These are phyloP conservation scores for Drosophila novamexicana DNA, from an alignment of 1,140 invertebrate species.

Conservation along the genomic window DNA sequence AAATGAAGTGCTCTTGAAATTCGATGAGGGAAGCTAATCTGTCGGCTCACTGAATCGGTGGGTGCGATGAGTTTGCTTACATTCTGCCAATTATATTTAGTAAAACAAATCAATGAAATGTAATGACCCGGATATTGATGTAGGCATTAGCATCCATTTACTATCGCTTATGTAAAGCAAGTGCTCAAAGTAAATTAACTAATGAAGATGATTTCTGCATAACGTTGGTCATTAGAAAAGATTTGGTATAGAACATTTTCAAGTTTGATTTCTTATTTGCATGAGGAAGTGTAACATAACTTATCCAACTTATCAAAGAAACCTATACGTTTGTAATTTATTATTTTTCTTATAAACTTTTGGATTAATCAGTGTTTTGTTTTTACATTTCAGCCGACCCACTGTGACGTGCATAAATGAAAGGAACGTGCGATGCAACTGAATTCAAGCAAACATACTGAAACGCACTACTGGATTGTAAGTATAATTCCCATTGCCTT, in stretches of 20 bases:
- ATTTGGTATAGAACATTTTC: background rate
- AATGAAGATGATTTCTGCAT: background rate
- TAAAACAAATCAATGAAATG: slow-evolving; percentile 71
- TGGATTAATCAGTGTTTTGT: slow-evolving; percentile 20
- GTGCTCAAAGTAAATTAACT: background rate
- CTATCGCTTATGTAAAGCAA: background rate
- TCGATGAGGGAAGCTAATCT: slow-evolving; percentile 70
- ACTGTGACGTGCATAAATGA: slow-evolving; percentile 80
- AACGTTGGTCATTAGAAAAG: too few species aligned
- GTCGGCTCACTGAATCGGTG: slow-evolving; percentile 44
- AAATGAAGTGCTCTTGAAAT: slow-evolving; percentile 68
- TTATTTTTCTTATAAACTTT: background rate
- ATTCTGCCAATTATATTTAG: slow-evolving; percentile 62
- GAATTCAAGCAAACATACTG: slow-evolving; percentile 80
- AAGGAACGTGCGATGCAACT: slow-evolving; percentile 83
- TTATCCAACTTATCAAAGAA: slow-evolving; percentile 8
- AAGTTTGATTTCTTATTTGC: background rate
- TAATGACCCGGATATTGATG: slow-evolving; percentile 50
- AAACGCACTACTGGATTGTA: slow-evolving; percentile 84
- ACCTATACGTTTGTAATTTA: background rate
- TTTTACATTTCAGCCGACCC: slow-evolving; percentile 54
- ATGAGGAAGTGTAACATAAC: background rate
- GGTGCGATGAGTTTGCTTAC: slow-evolving; percentile 40
- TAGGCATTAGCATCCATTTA: slow-evolving; percentile 3
- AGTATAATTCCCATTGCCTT: slow-evolving; percentile 58